Evolutionary conservation across 2,888 invertebrate genomes (phyloP).

Genomic region (Calliopum simillimum): DNA sequence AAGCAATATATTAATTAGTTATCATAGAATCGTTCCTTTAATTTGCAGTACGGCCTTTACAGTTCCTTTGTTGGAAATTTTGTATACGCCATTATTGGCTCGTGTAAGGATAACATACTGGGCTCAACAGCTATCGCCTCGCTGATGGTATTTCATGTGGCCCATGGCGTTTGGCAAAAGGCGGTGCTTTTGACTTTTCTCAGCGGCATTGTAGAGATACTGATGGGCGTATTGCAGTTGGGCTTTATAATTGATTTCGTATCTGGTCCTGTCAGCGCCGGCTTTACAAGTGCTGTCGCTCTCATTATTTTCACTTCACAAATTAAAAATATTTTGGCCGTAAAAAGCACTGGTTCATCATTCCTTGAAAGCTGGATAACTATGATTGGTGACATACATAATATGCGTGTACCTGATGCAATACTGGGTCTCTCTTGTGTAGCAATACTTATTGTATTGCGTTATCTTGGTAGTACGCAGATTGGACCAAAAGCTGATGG

Average conservation of each 20-base stretch:
- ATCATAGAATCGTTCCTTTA: not conserved
- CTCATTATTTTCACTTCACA: constrained; percentile 87
- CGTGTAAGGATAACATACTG: constrained; percentile 88
- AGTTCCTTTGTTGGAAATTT: constrained; percentile 89
- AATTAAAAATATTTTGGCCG: constrained; percentile 81
- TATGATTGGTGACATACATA: constrained; percentile 74
- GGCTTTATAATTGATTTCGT: constrained; percentile 92
- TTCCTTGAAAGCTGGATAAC: constrained; percentile 81
- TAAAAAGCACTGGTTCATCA: constrained; percentile 76
- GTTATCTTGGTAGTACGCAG: constrained; percentile 77
- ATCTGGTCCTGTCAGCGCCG: constrained; percentile 86
- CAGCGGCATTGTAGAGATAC: constrained; percentile 78
- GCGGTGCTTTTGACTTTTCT: constrained; percentile 83
- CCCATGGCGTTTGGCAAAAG: constrained; percentile 73
- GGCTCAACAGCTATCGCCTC: constrained; percentile 94
- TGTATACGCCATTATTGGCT: constrained; percentile 87
- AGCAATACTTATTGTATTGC: constrained; percentile 76
- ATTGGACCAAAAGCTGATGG: constrained; percentile 70
- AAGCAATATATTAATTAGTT: not conserved
- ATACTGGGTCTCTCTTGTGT: constrained; percentile 79
- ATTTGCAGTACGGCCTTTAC: constrained; percentile 84
- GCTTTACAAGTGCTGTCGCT: constrained; percentile 89
- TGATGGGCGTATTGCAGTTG: constrained; percentile 85
- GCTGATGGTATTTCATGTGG: constrained; percentile 83
- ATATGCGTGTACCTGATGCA: constrained; percentile 77